Conservation (phyloP, 2,113 vertebrate species). For the Ptilorrhoa leucosticta region DNA sequence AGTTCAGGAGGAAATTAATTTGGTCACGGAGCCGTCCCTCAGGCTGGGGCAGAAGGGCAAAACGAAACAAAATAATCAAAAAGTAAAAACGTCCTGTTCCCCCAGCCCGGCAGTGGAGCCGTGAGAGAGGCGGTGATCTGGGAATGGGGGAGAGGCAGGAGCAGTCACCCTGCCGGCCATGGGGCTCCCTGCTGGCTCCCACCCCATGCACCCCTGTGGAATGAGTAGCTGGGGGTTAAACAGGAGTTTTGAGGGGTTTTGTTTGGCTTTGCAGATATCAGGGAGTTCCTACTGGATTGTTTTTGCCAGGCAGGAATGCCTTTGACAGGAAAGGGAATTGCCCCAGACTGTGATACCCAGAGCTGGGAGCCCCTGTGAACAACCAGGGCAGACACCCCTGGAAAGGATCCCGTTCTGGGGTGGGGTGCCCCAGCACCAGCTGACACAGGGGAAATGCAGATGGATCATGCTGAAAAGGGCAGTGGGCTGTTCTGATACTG, state of each 20-base stretch:
- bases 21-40: not conserved
- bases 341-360: fast-evolving
- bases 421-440: no score
- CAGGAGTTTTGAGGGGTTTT: fast-evolving
- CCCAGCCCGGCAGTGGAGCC: fast-evolving
- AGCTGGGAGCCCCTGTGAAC: not conserved
- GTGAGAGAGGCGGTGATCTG: not conserved
- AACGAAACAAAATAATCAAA: constrained; percentile 1
- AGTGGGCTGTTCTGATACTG: not conserved
- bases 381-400: fast-evolving
- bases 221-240: fast-evolving
- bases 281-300: fast-evolving
- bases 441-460: not conserved
- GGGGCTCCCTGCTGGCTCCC: not conserved
- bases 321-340: not conserved
- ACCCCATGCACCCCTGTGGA: fast-evolving
- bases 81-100: not conserved
- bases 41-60: not conserved
- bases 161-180: fast-evolving
- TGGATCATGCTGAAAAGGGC: not conserved
- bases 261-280: fast-evolving
- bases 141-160: not conserved
- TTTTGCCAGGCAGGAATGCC: not conserved
- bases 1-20: not conserved
- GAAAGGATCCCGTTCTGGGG: not conserved